Evolutionary conservation across 2,113 vertebrate species (phyloP), one percentile per base, ranked within the genome.

Genomic region (Pelmatolapia mariae): DNA sequence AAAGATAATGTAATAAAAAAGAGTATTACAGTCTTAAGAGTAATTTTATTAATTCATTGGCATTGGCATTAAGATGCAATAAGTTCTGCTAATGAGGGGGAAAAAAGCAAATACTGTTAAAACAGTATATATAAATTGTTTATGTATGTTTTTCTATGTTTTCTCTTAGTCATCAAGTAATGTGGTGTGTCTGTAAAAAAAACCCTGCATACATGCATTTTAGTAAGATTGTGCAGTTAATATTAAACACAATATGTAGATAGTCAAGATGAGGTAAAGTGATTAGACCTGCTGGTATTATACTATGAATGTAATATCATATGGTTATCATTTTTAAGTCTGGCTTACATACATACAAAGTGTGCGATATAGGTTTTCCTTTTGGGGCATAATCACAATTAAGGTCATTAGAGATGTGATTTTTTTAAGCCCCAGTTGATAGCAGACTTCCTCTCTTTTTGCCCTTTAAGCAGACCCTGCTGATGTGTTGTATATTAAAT

Each of bases 401-500:
- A 87, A 85, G 53, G 53, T 63, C 78, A 84, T 71, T 31, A n/a
- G 3, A n/a, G 43, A 59, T 61, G 40, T 50, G 22, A 43, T 24
- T 16, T 16, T 33, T 50, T 36, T 19, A 87, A n/a, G 40, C 45
- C 57, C 76, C 29, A 18, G 43, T 87, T 82, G 50, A 76, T 71
- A 76, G 63, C 13, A 57, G 71, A 78, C 15, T 52, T 19, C 47
- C 10, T 19, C 53, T 79, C n/a, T 81, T 22, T 57, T 26, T 57
- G 33, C 52, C 38, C 54, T 83, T 78, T 31, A 73, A 52, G 16
- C 84, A 38, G 50, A 6, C 3, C 78, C 82, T 80, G 56, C 80
- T 85, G 78, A 86, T 66, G 9, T 63, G 16, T 22, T 89, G 83
- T 86, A 92, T 89, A 89, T 86, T 91, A 71, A 93, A 89, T 92